These are phyloP conservation scores for Protula sp. DNA, from an alignment of 2,888 invertebrate species.

Conservation along the genomic window DNA sequence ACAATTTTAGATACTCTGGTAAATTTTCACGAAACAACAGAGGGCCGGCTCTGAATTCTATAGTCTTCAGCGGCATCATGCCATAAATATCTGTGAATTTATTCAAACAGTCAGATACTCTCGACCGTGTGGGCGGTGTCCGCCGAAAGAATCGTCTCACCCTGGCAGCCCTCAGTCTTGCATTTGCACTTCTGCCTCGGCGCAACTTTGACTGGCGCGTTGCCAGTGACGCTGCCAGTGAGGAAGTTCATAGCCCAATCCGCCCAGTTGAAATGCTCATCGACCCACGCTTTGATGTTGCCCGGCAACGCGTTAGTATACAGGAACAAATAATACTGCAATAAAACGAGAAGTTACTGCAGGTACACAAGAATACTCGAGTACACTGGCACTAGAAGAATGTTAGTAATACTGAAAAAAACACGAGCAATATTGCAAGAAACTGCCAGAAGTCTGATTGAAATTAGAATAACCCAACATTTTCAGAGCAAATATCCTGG, in stretches of 20 bases:
- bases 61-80: constrained; percentile 77
- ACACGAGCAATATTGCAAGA: too few relatives aligned
- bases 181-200: constrained; percentile 96
- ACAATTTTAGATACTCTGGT: constrained; percentile 53
- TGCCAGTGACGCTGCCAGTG: constrained; percentile 85
- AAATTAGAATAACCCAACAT: too few relatives aligned
- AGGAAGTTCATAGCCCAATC: constrained; percentile 98
- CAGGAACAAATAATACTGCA: constrained; percentile 82
- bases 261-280: constrained; percentile 94
- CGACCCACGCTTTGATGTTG: constrained; percentile 81
- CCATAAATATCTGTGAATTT: constrained; percentile 74
- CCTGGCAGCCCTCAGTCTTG: constrained; percentile 69
- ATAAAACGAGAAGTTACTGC: too few relatives aligned
- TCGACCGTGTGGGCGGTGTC: constrained; percentile 82
- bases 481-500: too few relatives aligned
- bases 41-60: constrained; percentile 93
- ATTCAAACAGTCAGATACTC: constrained; percentile 81
- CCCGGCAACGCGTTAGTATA: constrained; percentile 84
- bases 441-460: too few relatives aligned
- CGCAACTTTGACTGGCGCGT: constrained; percentile 77
- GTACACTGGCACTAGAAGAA: too few relatives aligned
- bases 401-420: too few relatives aligned
- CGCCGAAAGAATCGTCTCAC: constrained; percentile 79
- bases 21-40: constrained; percentile 72
- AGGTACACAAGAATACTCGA: too few relatives aligned